Evolutionary conservation across 23 tunicate species (phyloP), one percentile per base, ranked within the genome.

Genomic region (Trididemnum clinides): DNA sequence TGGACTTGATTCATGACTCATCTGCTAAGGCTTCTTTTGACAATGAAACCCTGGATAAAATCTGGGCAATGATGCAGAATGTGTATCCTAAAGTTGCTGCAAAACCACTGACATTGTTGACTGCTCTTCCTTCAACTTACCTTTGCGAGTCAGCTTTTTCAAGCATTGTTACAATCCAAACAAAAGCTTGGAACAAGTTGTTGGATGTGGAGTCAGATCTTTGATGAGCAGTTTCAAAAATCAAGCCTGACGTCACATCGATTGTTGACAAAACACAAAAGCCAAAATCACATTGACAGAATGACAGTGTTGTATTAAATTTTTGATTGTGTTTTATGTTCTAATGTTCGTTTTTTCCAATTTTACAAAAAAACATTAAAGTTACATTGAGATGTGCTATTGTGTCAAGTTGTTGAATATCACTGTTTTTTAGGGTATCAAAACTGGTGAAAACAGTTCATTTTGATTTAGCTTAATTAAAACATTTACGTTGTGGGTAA

Each of bases 21-120:
- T 6, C 88, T 84, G 82, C 88, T 66, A 84, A 84, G 28, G 39
- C 65, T 84, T 84, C 66, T 6, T 84, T 84, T 84, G 82, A 54
- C 27, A 72, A 74, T 74, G 33, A 74, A 22, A 74, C 28, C 81
- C 38, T 74, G 57, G 58, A 74, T 12, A 79, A 79, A 79, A 28
- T 54, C 37, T 79, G 84, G 71, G 85, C 31, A 64, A 81, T 50
- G 25, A 85, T 76, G 84, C 29, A 71, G 50, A 84, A 84, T 20
- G 65, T 65, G 26, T 84, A 84, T 72, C 88, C 88, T n/a, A 72
- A 84, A 84, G 64, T 84, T 84, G 49, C 80, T 36, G 81, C 64
- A 72, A 84, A 84, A 38, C 88, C 88, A 84, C 66, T 84, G 30
- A 29, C 49, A 49, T 84, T 84, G 57, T 28, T 84, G 65, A 49